These are phyloP conservation scores for Pomatostomus ruficeps DNA, from an alignment of 2,113 vertebrate genomes.

Conservation along the genomic window DNA sequence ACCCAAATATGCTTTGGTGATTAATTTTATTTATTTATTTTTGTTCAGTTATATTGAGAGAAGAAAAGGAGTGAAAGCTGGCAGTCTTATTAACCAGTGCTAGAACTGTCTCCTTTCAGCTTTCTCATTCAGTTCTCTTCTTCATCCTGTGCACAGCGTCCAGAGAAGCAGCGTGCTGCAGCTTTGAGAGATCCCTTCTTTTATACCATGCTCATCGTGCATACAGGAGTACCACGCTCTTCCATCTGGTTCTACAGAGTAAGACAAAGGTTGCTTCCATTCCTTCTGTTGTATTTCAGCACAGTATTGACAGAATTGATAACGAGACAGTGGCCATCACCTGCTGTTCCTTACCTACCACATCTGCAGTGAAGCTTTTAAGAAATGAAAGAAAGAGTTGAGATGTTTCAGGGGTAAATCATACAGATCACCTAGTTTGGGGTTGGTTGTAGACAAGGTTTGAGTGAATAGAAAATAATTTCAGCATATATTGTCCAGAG, in stretches of 20 bases:
- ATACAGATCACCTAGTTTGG: neutral
- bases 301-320: neutral
- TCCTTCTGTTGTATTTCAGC: neutral
- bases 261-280: neutral
- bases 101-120: neutral
- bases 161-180: neutral
- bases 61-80: neutral
- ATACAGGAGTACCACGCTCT: neutral
- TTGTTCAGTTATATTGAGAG: neutral
- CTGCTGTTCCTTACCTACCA: neutral
- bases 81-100: neutral
- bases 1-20: neutral
- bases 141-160: neutral
- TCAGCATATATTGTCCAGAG: neutral
- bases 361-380: neutral
- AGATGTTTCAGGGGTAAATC: neutral
- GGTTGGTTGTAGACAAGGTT: neutral
- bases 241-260: neutral
- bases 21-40: neutral
- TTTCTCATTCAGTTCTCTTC: neutral
- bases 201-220: neutral
- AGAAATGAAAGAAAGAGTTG: neutral
- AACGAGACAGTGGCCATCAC: neutral
- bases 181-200: neutral
- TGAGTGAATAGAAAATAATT: neutral